phyloP scores from a whole-genome alignment of 2,113 vertebrate species.

The Strix aluco region DNA sequence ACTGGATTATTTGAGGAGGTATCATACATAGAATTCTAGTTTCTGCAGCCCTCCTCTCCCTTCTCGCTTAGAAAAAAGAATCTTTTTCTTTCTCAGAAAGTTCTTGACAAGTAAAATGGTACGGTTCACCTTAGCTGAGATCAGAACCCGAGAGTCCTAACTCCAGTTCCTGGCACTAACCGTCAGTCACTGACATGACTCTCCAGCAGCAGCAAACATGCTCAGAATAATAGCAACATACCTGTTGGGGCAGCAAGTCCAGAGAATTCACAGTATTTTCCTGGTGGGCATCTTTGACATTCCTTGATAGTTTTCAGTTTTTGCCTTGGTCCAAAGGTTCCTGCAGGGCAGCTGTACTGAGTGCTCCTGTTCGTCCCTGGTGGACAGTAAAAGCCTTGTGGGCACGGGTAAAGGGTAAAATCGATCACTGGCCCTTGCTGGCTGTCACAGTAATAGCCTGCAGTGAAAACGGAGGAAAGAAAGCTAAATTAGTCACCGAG shows the following conservation, averaged over 20 bases:
- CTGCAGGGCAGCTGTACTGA: conserved; percentile 83
- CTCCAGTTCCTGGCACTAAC: background rate
- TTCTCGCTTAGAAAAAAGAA: background rate
- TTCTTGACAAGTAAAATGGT: background rate
- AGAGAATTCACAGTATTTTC: conserved; percentile 82
- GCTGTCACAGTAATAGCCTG: conserved; percentile 88
- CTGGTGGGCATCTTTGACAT: conserved; percentile 82
- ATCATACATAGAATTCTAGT: background rate
- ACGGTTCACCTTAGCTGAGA: background rate
- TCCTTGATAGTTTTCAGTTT: conserved; percentile 52
- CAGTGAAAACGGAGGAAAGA: background rate
- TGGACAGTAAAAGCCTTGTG: conserved; percentile 87
- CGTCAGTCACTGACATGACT: fast-evolving
- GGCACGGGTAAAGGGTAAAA: conserved; percentile 80
- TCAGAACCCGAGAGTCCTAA: background rate
- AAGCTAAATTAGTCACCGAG: background rate
- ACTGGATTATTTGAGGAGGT: background rate
- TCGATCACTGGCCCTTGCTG: conserved; percentile 65
- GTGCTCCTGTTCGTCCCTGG: conserved; percentile 76
- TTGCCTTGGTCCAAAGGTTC: conserved; percentile 80
- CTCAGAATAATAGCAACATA: background rate
- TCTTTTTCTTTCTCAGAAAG: background rate
- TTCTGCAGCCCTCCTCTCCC: background rate
- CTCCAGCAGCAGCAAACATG: fast-evolving
- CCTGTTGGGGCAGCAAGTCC: conserved; percentile 86